Percentiles rank a stretch among this genome's conserved stretches.
Evolutionary conservation across 2,797 vertebrate species (phyloP).

Genomic region (Bufotes viridis): DNA sequence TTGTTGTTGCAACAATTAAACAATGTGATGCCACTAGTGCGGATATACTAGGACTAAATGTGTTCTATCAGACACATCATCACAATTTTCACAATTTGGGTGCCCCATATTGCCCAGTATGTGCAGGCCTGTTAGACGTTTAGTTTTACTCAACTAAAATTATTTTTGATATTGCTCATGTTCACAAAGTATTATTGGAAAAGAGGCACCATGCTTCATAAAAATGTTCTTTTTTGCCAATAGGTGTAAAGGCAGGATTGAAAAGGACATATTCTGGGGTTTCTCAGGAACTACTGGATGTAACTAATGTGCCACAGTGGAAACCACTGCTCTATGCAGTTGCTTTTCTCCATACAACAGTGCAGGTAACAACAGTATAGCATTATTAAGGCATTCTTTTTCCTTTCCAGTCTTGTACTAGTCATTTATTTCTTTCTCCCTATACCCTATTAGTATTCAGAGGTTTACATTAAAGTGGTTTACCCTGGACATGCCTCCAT

Average conservation of each 20-base stretch:
- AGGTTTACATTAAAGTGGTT: too few species aligned
- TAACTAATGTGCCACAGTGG: slow-evolving; percentile 82
- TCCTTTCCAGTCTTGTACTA: too few species aligned
- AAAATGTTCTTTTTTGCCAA: not conserved
- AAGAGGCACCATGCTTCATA: not conserved
- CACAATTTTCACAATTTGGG: too few species aligned
- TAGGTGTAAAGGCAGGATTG: slow-evolving; percentile 85
- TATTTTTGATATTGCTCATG: too few species aligned
- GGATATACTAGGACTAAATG: not conserved
- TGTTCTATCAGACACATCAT: too few species aligned
- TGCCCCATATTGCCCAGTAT: too few species aligned
- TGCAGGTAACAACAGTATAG: slow-evolving; percentile 75
- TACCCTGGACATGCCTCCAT: too few species aligned
- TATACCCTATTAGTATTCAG: not conserved
- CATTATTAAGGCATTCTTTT: not conserved
- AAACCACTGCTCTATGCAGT: slow-evolving; percentile 82
- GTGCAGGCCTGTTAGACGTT: too few species aligned
- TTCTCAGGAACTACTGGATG: slow-evolving; percentile 82
- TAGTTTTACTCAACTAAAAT: too few species aligned
- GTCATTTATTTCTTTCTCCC: not conserved
- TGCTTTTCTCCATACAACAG: slow-evolving; percentile 85
- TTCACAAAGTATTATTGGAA: not conserved
- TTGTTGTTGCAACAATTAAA: too few species aligned
- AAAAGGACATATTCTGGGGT: slow-evolving; percentile 81
- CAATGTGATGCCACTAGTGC: too few species aligned